These are phyloP conservation scores for Paramormyrops hopkinsi DNA, from an alignment of 2,797 vertebrate species.

Conservation along the genomic window DNA sequence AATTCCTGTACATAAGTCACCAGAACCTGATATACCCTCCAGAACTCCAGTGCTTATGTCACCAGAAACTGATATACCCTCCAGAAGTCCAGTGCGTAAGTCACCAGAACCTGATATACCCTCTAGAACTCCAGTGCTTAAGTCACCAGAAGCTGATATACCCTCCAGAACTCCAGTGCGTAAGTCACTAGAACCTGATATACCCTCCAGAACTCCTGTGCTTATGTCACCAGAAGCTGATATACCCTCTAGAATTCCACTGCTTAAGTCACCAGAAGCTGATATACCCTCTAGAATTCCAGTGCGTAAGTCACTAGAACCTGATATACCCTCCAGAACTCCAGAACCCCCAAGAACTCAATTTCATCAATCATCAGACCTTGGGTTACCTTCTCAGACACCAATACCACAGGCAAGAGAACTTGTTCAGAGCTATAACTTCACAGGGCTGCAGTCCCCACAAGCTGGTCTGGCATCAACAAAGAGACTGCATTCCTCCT, in stretches of 20 bases:
- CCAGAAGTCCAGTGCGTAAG: background rate
- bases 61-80: background rate
- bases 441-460: background rate
- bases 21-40: constrained; percentile 8
- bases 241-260: background rate
- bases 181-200: background rate
- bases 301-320: background rate
- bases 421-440: background rate
- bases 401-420: background rate
- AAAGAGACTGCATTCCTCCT: background rate
- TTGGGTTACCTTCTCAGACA: background rate
- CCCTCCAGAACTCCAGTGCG: background rate
- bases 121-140: constrained; percentile 3
- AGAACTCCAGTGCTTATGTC: constrained; percentile 3
- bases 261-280: background rate
- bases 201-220: background rate
- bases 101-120: constrained; percentile 14
- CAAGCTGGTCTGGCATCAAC: background rate
- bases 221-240: background rate
- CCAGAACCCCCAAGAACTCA: background rate
- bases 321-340: background rate
- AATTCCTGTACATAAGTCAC: background rate
- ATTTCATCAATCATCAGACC: constrained; percentile 19
- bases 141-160: constrained; percentile 14
- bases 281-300: background rate